Conservation (phyloP, 2,888 invertebrate genomes). For the Halictus quadricinctus region DNA sequence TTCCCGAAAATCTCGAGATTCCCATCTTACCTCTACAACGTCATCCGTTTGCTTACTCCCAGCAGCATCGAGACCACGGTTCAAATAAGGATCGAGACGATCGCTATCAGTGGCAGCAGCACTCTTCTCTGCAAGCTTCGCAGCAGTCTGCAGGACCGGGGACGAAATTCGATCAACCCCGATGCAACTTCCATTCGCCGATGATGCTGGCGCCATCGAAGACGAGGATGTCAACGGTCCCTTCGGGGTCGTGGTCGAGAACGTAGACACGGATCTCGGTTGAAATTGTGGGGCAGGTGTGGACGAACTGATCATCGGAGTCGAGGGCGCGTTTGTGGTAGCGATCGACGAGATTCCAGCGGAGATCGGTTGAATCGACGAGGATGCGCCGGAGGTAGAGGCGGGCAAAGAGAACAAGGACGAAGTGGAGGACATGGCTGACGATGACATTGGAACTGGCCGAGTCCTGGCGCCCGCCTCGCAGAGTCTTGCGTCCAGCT, state of each 20-base stretch:
- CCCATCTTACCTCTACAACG: slow-evolving; percentile 19
- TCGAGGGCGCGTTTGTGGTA: background rate
- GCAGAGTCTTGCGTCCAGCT: slow-evolving; percentile 84
- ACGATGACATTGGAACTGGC: slow-evolving; percentile 60
- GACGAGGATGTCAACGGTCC: background rate
- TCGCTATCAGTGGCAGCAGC: background rate
- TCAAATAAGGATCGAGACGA: background rate
- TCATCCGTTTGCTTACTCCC: background rate
- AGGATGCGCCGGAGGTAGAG: slow-evolving; percentile 22
- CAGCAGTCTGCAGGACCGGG: background rate
- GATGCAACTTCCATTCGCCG: slow-evolving; percentile 9
- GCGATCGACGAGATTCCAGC: slow-evolving; percentile 19
- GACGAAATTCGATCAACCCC: background rate
- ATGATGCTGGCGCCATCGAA: background rate
- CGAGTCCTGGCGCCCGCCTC: slow-evolving; percentile 79
- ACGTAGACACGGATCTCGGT: slow-evolving; percentile 36
- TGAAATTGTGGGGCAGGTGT: slow-evolving; percentile 35
- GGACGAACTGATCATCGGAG: slow-evolving; percentile 31
- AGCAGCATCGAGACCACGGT: background rate
- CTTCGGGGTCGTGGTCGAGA: background rate
- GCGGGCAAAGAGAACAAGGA: slow-evolving; percentile 57
- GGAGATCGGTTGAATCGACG: slow-evolving; percentile 23
- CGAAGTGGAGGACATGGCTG: slow-evolving; percentile 63
- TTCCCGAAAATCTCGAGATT: too few species aligned
- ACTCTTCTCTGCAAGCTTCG: background rate